Percentiles rank a stretch among this genome's conserved stretches.
phyloP scores from a whole-genome alignment of 2,797 vertebrate genomes.

The Danio kyathit region DNA sequence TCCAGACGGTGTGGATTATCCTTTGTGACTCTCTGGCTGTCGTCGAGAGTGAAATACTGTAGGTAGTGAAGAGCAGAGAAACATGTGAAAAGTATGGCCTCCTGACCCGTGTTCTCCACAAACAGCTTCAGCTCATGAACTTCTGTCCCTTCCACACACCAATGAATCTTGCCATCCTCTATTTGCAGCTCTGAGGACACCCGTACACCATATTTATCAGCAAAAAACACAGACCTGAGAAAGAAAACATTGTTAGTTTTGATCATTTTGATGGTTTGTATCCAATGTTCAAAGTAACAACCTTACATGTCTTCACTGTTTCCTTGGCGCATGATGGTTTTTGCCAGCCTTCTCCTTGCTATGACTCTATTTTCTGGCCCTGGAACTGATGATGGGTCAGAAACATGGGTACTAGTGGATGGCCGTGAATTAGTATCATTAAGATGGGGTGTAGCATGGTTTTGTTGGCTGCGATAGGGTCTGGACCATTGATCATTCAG shows the following conservation, averaged over 20 bases:
- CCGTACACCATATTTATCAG: slow-evolving; percentile 79
- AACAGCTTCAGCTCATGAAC: slow-evolving; percentile 62
- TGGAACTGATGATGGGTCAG: slow-evolving; percentile 9
- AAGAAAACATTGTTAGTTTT: not conserved
- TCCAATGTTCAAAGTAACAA: not conserved
- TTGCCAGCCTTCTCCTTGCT: slow-evolving; percentile 64
- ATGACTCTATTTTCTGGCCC: slow-evolving; percentile 36
- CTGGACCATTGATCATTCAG: slow-evolving; percentile 56
- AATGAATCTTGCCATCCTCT: slow-evolving; percentile 69
- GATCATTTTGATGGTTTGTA: not conserved
- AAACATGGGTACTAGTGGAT: not conserved
- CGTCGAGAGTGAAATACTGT: slow-evolving; percentile 70
- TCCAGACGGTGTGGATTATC: slow-evolving; percentile 56
- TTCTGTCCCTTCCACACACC: slow-evolving; percentile 45
- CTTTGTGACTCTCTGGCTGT: slow-evolving; percentile 70
- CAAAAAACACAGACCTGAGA: slow-evolving; percentile 76
- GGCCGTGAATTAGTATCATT: not conserved
- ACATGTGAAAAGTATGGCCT: slow-evolving; percentile 76
- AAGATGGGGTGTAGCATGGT: not conserved
- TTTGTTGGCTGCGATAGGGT: not conserved
- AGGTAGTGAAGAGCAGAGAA: slow-evolving; percentile 70
- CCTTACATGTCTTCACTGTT: slow-evolving; percentile 67
- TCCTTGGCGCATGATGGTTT: slow-evolving; percentile 64
- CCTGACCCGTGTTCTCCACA: slow-evolving; percentile 78
- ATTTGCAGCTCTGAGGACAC: slow-evolving; percentile 68